Conservation (phyloP, 2,113 vertebrate genomes). For the Anoplopoma fimbria region DNA sequence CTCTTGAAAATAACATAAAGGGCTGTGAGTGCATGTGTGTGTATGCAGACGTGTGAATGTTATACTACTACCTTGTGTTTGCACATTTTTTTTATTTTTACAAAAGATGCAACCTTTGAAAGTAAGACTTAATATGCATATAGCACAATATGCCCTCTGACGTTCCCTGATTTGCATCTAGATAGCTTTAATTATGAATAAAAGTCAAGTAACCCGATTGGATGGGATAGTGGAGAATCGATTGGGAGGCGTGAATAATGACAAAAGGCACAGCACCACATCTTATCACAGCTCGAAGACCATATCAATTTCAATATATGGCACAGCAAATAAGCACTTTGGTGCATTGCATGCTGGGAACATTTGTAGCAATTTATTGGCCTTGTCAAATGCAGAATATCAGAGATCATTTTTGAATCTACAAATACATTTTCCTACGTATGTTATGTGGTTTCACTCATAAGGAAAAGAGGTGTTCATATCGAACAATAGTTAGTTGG, state of each 20-base stretch:
- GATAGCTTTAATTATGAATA: slow-evolving; percentile 87
- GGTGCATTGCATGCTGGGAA: slow-evolving; percentile 18
- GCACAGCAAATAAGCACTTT: slow-evolving; percentile 48
- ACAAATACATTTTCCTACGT: slow-evolving; percentile 5
- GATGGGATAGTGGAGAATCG: slow-evolving; percentile 81
- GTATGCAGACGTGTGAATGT: slow-evolving; percentile 17
- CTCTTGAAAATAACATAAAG: slow-evolving; percentile 54
- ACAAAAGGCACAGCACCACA: slow-evolving; percentile 76
- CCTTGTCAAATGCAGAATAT: slow-evolving; percentile 28
- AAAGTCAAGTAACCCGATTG: slow-evolving; percentile 83
- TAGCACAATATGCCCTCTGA: slow-evolving; percentile 76
- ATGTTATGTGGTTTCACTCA: slow-evolving; percentile 2
- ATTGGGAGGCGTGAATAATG: slow-evolving; percentile 84
- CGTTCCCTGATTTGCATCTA: slow-evolving; percentile 85
- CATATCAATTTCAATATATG: slow-evolving; percentile 58
- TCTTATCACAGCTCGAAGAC: slow-evolving; percentile 71
- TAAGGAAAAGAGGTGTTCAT: neutral
- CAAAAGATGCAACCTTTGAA: slow-evolving; percentile 47
- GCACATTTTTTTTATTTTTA: neutral
- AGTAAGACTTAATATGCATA: slow-evolving; percentile 58
- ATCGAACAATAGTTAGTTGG: neutral
- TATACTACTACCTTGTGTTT: slow-evolving; percentile 37
- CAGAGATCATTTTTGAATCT: slow-evolving; percentile 31
- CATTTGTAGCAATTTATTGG: slow-evolving; percentile 35
- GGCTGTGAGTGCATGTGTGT: slow-evolving; percentile 16